Conservation (phyloP, 2,113 vertebrate genomes). For the Archilochus colubris region DNA sequence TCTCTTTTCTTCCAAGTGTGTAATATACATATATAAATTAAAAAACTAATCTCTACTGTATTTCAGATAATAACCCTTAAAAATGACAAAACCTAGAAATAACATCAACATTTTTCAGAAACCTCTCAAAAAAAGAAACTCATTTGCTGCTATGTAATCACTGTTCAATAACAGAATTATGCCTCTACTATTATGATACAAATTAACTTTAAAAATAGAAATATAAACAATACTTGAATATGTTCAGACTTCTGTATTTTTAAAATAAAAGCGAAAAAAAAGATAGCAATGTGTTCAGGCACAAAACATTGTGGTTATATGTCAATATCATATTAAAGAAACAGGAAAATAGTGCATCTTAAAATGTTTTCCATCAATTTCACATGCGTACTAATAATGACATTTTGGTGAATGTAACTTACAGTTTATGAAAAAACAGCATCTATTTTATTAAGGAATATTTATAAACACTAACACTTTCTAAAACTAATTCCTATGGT, state of each 20-base stretch:
- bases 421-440: background rate
- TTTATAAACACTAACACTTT: background rate
- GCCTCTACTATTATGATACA: background rate
- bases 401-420: background rate
- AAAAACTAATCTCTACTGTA: background rate
- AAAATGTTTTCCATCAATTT: background rate
- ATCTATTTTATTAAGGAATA: background rate
- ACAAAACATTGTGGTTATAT: background rate
- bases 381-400: background rate
- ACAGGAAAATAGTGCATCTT: background rate
- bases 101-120: background rate
- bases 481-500: background rate
- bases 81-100: background rate
- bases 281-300: background rate
- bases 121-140: background rate
- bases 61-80: background rate
- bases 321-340: background rate
- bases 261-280: background rate
- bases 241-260: background rate
- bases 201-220: background rate
- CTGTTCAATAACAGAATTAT: background rate
- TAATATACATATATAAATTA: background rate
- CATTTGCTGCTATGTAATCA: background rate
- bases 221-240: background rate
- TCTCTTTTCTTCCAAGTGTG: background rate